phyloP scores from a whole-genome alignment of 2,888 invertebrate species.

The Stenodera caucasica region DNA sequence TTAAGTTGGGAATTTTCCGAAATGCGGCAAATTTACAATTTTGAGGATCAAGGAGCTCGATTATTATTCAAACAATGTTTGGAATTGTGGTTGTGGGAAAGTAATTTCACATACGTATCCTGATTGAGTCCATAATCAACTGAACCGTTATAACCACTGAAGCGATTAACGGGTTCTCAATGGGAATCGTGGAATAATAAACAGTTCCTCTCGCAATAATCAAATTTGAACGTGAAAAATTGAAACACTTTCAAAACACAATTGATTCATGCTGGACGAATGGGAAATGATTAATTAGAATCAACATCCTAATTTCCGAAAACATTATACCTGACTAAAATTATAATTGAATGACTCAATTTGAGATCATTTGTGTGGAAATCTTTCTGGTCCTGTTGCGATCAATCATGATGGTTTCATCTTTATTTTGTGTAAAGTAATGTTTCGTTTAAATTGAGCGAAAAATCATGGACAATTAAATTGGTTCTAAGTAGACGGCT shows the following conservation, averaged over 20 bases:
- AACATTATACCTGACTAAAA: too few relatives aligned
- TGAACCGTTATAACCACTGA: conserved; percentile 28
- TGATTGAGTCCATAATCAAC: conserved; percentile 33
- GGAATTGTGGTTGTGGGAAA: conserved; percentile 11
- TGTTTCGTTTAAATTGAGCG: conserved; percentile 28
- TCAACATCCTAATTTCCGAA: not conserved
- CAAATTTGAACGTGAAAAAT: not conserved
- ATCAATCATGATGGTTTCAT: conserved; percentile 3
- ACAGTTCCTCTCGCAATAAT: conserved; percentile 17
- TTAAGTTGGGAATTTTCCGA: too few relatives aligned
- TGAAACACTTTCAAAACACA: not conserved
- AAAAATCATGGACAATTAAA: conserved; percentile 33
- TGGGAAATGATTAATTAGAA: not conserved
- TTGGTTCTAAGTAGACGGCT: not conserved
- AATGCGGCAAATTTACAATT: too few relatives aligned
- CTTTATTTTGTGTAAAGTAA: conserved; percentile 10
- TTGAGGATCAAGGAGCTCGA: not conserved
- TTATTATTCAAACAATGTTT: conserved; percentile 29
- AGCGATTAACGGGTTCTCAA: conserved; percentile 33
- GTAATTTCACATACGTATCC: conserved; percentile 25
- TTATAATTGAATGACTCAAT: too few relatives aligned
- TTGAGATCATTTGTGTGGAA: too few relatives aligned
- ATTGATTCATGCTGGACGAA: not conserved
- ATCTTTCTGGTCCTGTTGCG: not conserved
- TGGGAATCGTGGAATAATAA: conserved; percentile 34